Evolutionary conservation across 2,888 invertebrate genomes (phyloP).

Genomic region (Dryobotodes eremita): DNA sequence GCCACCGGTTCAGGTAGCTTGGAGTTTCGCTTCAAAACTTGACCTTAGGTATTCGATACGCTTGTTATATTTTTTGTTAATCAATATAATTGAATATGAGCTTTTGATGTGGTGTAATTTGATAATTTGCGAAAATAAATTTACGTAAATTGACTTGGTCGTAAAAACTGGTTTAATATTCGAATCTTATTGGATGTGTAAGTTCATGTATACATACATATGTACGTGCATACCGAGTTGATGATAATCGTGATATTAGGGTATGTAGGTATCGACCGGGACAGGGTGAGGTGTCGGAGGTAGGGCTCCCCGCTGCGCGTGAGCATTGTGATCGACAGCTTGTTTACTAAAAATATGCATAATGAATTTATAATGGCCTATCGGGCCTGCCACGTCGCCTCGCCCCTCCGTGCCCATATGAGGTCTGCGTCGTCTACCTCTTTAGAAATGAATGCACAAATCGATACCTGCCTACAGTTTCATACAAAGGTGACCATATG

Average conservation of each 20-base stretch:
- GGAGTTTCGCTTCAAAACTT: conserved; percentile 84
- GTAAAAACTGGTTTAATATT: conserved; percentile 82
- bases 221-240: conserved; percentile 71
- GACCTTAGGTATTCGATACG: conserved; percentile 89
- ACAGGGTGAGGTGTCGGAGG: conserved; percentile 84
- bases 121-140: conserved; percentile 86
- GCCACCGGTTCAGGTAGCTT: conserved; percentile 88
- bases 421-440: conserved; percentile 70
- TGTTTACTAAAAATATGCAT: conserved; percentile 91
- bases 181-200: conserved; percentile 67
- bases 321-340: conserved; percentile 90
- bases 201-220: conserved; percentile 50
- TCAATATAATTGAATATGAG: conserved; percentile 84
- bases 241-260: conserved; percentile 81
- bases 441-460: conserved; percentile 66
- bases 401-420: conserved; percentile 73
- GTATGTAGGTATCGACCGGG: conserved; percentile 78
- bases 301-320: conserved; percentile 85
- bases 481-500: conserved; percentile 20
- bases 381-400: conserved; percentile 80
- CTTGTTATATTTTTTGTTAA: conserved; percentile 86
- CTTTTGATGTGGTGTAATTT: conserved; percentile 87
- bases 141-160: conserved; percentile 77
- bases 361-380: conserved; percentile 90
- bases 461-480: conserved; percentile 36